A percentile compares a stretch with the other conserved stretches of the same genome.
These are phyloP conservation scores for Sarcophaga bullata DNA, from an alignment of 1,140 invertebrate species.

Conservation along the genomic window DNA sequence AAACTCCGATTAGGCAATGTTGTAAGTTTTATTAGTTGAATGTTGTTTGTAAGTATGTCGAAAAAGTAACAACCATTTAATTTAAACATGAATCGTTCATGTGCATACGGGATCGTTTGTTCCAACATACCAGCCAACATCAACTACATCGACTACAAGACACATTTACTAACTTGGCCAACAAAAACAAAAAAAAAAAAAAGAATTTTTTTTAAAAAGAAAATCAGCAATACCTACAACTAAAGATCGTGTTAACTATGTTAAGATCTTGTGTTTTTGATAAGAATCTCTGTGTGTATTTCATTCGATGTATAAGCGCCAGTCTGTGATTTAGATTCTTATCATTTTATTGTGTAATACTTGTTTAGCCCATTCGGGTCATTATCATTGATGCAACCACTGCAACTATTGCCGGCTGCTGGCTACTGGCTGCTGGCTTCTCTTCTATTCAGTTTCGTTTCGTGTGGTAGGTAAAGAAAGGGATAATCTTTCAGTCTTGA, in stretches of 20 bases:
- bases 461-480: too few species aligned
- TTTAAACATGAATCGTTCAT: constrained; percentile 23
- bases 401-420: too few species aligned
- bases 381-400: constrained; percentile 9
- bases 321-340: constrained; percentile 34
- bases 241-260: constrained; percentile 37
- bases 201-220: background rate
- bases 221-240: background rate
- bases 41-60: background rate
- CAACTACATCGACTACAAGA: background rate
- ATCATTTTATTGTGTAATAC: constrained; percentile 36
- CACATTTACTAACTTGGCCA: background rate
- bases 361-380: constrained; percentile 2
- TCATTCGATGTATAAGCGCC: constrained; percentile 19
- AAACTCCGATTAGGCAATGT: too few species aligned
- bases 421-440: too few species aligned
- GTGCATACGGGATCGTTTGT: constrained; percentile 5
- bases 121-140: constrained; percentile 11
- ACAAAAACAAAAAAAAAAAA: background rate
- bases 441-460: too few species aligned
- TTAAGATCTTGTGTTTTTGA: constrained; percentile 35
- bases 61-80: constrained; percentile 32
- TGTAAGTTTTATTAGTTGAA: background rate
- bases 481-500: too few species aligned
- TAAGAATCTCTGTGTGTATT: constrained; percentile 30